Evolutionary conservation across 2,113 vertebrate genomes (phyloP), one percentile per base, ranked within the genome.

Genomic region (Butastur rufipennis): DNA sequence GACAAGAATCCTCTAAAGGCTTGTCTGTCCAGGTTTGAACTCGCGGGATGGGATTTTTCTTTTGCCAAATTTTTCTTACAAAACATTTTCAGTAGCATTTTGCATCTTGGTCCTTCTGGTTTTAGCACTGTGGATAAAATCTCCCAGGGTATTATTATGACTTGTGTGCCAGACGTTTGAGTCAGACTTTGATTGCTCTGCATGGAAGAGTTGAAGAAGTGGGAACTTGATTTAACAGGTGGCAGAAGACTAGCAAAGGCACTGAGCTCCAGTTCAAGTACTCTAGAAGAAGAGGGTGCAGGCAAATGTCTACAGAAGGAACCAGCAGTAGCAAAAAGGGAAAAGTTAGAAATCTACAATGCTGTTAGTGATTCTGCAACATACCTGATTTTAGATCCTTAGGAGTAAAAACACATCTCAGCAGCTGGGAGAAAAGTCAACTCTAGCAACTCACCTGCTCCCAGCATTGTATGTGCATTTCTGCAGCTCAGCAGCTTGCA

Each of bases 71-170:
- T 52, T 52, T 16, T 14, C 61, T 79, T 55, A 13, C 36, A 68
- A 56, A n/a, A 48, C 53, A 26, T 95, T 90, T 62, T 14, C 45
- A 62, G 78, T 43, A 52, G 73, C 90, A 23, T 80, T 96, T 93
- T 92, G 71, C 73, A 81, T 85, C 61, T 40, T 32, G 38, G 75
- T 65, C 78, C 61, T 92, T 75, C 66, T 84, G 45, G 0, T 22
- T 97, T 94, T 71, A 92, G 34, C 55, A 85, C 56, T 66, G 81
- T 80, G 63, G 86, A 63, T 96, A 94, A 95, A 80, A 97, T 95
- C 79, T 86, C 80, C 45, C 26, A 34, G 55, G 53, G 21, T 66
- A 21, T 61, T 88, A 74, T 77, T 42, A 90, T 43, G 81, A 85
- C 82, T 92, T 85, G 34, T 83, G 92, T 94, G 83, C 59, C 90